Percentiles rank a stretch among this genome's conserved stretches.
Conservation (phyloP, 2,888 invertebrate species). For the Mythimna ferrago region DNA sequence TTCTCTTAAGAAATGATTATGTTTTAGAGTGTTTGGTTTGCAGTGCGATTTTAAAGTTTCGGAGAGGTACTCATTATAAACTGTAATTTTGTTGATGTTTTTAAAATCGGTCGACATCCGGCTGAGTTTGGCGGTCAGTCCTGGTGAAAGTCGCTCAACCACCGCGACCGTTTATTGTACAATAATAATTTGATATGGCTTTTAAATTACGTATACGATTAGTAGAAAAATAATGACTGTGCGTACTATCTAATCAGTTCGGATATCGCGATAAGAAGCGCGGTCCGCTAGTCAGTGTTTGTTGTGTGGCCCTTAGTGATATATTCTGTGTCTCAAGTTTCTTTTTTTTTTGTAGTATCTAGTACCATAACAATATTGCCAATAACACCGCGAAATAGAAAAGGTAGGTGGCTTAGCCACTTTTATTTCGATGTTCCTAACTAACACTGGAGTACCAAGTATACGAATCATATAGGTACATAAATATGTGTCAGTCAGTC, state of each 20-base stretch:
- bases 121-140: slow-evolving; percentile 18
- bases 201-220: slow-evolving; percentile 81
- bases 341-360: slow-evolving; percentile 26
- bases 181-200: slow-evolving; percentile 65
- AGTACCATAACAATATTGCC: slow-evolving; percentile 53
- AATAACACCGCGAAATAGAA: slow-evolving; percentile 44
- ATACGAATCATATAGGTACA: slow-evolving; percentile 3
- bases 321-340: slow-evolving; percentile 60
- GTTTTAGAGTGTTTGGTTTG: slow-evolving; percentile 37
- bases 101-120: slow-evolving; percentile 34
- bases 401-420: slow-evolving; percentile 55
- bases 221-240: slow-evolving; percentile 84
- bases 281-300: slow-evolving; percentile 77
- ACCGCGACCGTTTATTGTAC: slow-evolving; percentile 40
- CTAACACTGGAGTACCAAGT: neutral
- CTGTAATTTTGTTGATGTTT: slow-evolving; percentile 31
- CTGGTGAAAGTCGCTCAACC: slow-evolving; percentile 51
- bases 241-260: slow-evolving; percentile 82
- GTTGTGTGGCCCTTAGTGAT: slow-evolving; percentile 72
- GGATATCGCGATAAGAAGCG: slow-evolving; percentile 81
- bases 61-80: slow-evolving; percentile 36
- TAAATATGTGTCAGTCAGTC: slow-evolving; percentile 4
- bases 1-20: slow-evolving; percentile 60
- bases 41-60: slow-evolving; percentile 45
- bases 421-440: slow-evolving; percentile 5